Conservation (phyloP, 2,797 vertebrate species). For the Brachymystax lenok region DNA sequence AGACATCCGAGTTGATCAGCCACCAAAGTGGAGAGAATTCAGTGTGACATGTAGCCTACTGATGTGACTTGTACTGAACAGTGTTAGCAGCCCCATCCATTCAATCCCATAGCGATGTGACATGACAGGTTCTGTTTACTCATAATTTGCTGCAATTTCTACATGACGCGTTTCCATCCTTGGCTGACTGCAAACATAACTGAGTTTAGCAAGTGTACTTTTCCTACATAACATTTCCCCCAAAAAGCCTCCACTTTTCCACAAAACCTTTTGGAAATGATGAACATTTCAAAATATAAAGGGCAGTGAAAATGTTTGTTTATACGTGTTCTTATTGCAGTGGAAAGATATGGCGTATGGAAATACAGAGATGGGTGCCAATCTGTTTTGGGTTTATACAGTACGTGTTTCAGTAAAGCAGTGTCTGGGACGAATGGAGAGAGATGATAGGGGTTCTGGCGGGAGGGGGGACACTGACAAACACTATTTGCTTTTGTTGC, state of each 20-base stretch:
- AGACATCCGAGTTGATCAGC: not conserved
- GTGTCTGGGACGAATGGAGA: not conserved
- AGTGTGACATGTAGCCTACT: not conserved
- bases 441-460: not conserved
- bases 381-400: not conserved
- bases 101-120: not conserved
- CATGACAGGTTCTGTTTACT: conserved; percentile 2
- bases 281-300: not conserved
- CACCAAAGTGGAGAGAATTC: not conserved
- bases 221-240: not conserved
- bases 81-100: not conserved
- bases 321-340: not conserved
- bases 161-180: not conserved
- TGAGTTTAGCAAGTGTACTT: not conserved
- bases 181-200: no score
- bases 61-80: not conserved
- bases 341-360: not conserved
- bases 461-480: not conserved
- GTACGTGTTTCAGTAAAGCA: not conserved
- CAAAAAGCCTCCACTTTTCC: not conserved
- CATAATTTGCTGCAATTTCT: not conserved
- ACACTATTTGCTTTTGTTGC: not conserved
- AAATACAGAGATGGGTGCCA: not conserved
- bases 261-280: not conserved
- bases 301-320: not conserved